Evolutionary conservation across 2,113 vertebrate species (phyloP).

Genomic region (Scartelaos histophorus): DNA sequence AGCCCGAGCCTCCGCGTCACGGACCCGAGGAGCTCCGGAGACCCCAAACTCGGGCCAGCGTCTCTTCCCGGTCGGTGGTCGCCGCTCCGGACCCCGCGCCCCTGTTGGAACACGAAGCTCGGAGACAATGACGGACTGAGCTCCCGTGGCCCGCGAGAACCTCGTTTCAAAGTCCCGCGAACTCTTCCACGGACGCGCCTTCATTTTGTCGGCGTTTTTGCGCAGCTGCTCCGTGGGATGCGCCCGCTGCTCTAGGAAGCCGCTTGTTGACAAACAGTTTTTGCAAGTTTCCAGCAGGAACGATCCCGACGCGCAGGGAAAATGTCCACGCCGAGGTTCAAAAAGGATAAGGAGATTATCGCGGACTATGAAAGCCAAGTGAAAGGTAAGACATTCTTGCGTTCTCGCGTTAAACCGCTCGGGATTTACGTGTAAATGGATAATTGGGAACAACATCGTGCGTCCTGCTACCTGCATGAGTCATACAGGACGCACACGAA

Average conservation of each 20-base stretch:
- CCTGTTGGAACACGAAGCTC: conserved; percentile 31
- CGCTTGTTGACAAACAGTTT: conserved; percentile 53
- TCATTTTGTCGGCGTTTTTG: background rate
- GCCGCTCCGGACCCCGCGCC: conserved; percentile 40
- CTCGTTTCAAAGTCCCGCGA: conserved; percentile 14
- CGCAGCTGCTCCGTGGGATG: conserved; percentile 57
- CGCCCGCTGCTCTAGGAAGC: conserved; percentile 46
- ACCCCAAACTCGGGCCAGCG: conserved; percentile 40
- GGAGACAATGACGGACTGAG: conserved; percentile 51
- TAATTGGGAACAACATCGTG: conserved; percentile 10
- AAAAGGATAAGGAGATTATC: conserved; percentile 98
- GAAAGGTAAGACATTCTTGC: conserved; percentile 84
- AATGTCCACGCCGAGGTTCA: conserved; percentile 93
- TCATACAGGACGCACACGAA: background rate
- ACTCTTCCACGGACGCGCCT: background rate
- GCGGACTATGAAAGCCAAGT: conserved; percentile 96
- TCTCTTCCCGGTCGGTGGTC: conserved; percentile 13
- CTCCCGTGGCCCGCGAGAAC: conserved; percentile 2
- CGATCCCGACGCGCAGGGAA: conserved; percentile 54
- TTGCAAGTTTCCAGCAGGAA: conserved; percentile 50
- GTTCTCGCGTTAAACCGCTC: conserved; percentile 5
- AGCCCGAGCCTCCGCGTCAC: background rate
- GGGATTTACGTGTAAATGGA: conserved; percentile 4
- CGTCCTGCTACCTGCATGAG: conserved; percentile 38
- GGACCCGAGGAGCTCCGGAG: conserved; percentile 5